These are phyloP conservation scores for Pseudochaenichthys georgianus DNA, from an alignment of 2,797 vertebrate genomes.

Conservation along the genomic window DNA sequence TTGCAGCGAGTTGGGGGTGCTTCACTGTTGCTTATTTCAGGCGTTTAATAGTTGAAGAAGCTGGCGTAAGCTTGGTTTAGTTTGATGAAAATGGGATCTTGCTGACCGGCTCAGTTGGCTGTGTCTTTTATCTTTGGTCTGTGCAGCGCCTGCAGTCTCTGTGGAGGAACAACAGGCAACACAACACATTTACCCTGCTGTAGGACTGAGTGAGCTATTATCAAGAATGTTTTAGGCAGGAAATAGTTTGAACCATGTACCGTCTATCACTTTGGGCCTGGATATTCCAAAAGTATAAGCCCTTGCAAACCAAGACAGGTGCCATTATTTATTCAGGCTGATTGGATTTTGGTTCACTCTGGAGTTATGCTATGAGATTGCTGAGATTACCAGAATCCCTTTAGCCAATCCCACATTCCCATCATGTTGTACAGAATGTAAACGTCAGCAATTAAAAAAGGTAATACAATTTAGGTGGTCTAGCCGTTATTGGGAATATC, in stretches of 20 bases:
- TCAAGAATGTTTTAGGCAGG: slow-evolving; percentile 45
- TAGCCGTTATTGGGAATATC: not conserved
- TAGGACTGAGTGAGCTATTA: slow-evolving; percentile 51
- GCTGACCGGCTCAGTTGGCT: slow-evolving; percentile 61
- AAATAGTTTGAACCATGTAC: not conserved
- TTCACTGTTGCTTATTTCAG: slow-evolving; percentile 62
- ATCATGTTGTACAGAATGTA: slow-evolving; percentile 9
- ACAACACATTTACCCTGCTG: slow-evolving; percentile 48
- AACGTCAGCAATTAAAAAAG: slow-evolving; percentile 17
- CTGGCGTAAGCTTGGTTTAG: slow-evolving; percentile 67
- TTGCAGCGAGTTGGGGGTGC: slow-evolving; percentile 12
- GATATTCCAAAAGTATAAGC: slow-evolving; percentile 28
- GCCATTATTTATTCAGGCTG: slow-evolving; percentile 30
- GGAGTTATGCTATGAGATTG: slow-evolving; percentile 15
- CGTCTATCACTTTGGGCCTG: slow-evolving; percentile 32
- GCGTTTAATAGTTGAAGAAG: slow-evolving; percentile 79
- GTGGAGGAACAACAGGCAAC: slow-evolving; percentile 62
- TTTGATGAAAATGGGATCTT: slow-evolving; percentile 76
- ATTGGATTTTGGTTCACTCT: slow-evolving; percentile 17
- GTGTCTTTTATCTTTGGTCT: slow-evolving; percentile 71
- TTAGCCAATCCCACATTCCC: slow-evolving; percentile 2
- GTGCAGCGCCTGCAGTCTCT: slow-evolving; percentile 63
- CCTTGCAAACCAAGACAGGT: slow-evolving; percentile 22
- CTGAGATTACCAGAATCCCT: slow-evolving; percentile 36
- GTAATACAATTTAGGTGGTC: not conserved